Evolutionary conservation across 2,797 vertebrate species (phyloP).

Genomic region (Chromis chromis): DNA sequence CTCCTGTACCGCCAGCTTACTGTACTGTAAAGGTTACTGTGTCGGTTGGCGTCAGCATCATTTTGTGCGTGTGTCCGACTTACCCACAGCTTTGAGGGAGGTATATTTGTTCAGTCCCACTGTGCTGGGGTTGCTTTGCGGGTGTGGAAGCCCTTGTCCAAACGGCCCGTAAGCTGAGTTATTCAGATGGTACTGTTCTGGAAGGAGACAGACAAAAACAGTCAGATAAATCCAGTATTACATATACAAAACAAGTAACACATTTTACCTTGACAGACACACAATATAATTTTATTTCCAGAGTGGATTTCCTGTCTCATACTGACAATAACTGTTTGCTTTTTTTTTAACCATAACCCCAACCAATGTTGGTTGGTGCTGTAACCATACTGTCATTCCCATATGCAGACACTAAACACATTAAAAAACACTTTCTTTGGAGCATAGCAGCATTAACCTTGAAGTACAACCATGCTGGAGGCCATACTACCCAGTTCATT

Average conservation of each 20-base stretch:
- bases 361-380: not conserved
- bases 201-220: slow-evolving; percentile 32
- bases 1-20: slow-evolving; percentile 43
- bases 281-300: not conserved
- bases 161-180: slow-evolving; percentile 77
- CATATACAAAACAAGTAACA: not conserved
- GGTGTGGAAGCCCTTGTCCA: slow-evolving; percentile 81
- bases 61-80: slow-evolving; percentile 67
- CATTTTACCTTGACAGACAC: not conserved
- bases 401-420: not conserved
- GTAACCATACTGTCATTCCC: not conserved
- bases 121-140: slow-evolving; percentile 85
- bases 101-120: slow-evolving; percentile 87
- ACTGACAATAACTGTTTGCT: not conserved
- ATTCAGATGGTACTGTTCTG: slow-evolving; percentile 92
- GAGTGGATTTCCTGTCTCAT: no score
- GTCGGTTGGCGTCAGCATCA: slow-evolving; percentile 64
- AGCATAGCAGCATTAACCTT: not conserved
- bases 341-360: not conserved
- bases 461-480: not conserved
- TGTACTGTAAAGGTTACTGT: slow-evolving; percentile 67
- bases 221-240: not conserved
- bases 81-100: slow-evolving; percentile 92
- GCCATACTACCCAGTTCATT: not conserved
- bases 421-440: not conserved